Conservation (phyloP, 1,140 invertebrate genomes). For the Habropoda laboriosa region DNA sequence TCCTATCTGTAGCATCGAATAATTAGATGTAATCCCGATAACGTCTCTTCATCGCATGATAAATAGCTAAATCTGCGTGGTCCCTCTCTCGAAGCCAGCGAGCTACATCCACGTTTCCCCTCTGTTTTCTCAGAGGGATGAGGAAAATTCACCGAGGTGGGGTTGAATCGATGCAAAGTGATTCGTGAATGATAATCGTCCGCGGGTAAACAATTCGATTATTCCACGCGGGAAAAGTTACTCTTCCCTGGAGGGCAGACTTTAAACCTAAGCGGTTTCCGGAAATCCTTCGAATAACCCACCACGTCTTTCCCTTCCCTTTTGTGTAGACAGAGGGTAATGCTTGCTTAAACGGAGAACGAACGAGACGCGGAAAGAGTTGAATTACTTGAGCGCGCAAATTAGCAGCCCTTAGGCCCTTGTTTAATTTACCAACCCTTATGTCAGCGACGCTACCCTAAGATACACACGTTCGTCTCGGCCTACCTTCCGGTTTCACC, state of each 20-base stretch:
- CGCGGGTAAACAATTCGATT: slow-evolving; percentile 50
- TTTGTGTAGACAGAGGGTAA: slow-evolving; percentile 41
- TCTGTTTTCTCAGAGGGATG: neutral
- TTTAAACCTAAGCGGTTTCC: slow-evolving; percentile 44
- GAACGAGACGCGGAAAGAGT: slow-evolving; percentile 20
- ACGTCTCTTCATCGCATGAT: slow-evolving; percentile 8
- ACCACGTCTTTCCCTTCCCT: neutral
- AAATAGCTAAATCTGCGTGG: neutral
- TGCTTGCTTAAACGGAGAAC: slow-evolving; percentile 46
- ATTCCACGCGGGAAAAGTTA: slow-evolving; percentile 50
- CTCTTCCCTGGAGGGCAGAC: neutral
- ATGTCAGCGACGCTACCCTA: slow-evolving; percentile 50
- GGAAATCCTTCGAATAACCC: slow-evolving; percentile 45
- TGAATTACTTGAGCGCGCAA: slow-evolving; percentile 58
- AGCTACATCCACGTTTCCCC: neutral
- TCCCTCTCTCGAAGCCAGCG: neutral
- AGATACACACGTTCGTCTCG: slow-evolving; percentile 53
- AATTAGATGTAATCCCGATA: slow-evolving; percentile 36
- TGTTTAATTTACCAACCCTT: slow-evolving; percentile 67
- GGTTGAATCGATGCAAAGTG: neutral
- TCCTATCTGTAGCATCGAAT: neutral
- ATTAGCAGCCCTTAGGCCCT: slow-evolving; percentile 60
- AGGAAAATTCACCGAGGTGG: no score
- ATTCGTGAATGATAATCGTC: slow-evolving; percentile 12
- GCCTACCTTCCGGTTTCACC: neutral